Conservation (phyloP, 2,113 vertebrate genomes). For the Collichthys lucidus region DNA sequence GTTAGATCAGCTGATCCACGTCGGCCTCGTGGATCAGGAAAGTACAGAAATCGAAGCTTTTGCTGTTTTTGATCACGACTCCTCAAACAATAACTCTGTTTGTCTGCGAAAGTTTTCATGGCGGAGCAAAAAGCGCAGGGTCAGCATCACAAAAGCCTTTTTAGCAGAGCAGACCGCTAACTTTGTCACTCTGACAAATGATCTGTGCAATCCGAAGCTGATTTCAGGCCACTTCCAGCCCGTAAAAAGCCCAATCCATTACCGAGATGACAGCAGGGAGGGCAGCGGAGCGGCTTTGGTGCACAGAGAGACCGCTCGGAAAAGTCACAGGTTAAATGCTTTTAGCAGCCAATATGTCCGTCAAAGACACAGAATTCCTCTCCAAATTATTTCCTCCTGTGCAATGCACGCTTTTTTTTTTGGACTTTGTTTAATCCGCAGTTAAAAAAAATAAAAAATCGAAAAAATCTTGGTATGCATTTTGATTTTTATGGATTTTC, state of each 20-base stretch:
- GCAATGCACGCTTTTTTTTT: not conserved
- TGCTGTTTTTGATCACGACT: not conserved
- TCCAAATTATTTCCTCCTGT: not conserved
- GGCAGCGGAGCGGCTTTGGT: constrained; percentile 13
- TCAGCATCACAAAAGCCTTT: constrained; percentile 14
- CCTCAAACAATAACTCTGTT: not conserved
- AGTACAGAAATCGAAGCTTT: too few relatives aligned
- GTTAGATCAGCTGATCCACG: not conserved
- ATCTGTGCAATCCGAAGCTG: constrained; percentile 16
- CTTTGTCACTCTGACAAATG: constrained; percentile 40
- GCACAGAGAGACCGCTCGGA: not conserved
- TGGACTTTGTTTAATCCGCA: not conserved
- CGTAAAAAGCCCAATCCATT: constrained; percentile 38
- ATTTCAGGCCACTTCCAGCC: constrained; percentile 5
- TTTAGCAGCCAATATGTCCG: constrained; percentile 8
- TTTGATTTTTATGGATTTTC: not conserved
- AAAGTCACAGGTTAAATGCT: constrained; percentile 31
- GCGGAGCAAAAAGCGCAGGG: not conserved
- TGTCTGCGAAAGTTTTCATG: not conserved
- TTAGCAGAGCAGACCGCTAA: not conserved
- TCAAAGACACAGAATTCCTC: not conserved
- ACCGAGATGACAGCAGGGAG: constrained; percentile 17
- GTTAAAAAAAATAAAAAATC: too few relatives aligned
- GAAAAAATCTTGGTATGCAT: not conserved
- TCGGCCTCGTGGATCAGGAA: not conserved